These are phyloP conservation scores for Adelges cooleyi DNA, from an alignment of 1,140 invertebrate genomes.

Conservation along the genomic window DNA sequence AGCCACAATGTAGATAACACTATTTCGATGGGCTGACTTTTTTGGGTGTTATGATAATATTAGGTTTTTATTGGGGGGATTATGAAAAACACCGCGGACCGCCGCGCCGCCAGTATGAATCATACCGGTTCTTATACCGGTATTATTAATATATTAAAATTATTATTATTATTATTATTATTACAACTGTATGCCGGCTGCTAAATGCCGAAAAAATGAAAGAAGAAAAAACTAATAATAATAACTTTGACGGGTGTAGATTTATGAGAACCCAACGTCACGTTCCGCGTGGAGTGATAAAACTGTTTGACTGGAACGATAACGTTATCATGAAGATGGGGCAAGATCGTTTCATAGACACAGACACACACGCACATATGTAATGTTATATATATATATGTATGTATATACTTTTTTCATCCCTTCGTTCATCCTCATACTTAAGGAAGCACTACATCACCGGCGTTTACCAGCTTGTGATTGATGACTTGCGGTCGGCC, in stretches of 20 bases:
- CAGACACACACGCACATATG: too few species aligned
- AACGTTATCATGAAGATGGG: background rate
- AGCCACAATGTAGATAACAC: too few species aligned
- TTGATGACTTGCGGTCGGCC: conserved; percentile 21
- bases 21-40: too few species aligned
- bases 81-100: too few species aligned
- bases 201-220: background rate
- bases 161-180: too few species aligned
- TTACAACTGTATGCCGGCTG: too few species aligned
- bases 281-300: conserved; percentile 10
- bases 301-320: conserved; percentile 22
- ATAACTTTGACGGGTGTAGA: conserved; percentile 21
- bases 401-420: background rate
- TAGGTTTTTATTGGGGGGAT: too few species aligned
- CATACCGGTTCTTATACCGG: too few species aligned
- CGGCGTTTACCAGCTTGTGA: conserved; percentile 7
- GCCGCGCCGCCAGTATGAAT: conserved; percentile 4
- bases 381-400: background rate
- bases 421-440: background rate
- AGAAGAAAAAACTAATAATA: conserved; percentile 7
- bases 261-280: conserved; percentile 12
- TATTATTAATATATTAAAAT: too few species aligned
- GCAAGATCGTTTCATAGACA: conserved; percentile 2
- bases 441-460: conserved; percentile 5
- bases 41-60: too few species aligned